Evolutionary conservation across 2,113 vertebrate genomes (phyloP).

Genomic region (Alligator mississippiensis): DNA sequence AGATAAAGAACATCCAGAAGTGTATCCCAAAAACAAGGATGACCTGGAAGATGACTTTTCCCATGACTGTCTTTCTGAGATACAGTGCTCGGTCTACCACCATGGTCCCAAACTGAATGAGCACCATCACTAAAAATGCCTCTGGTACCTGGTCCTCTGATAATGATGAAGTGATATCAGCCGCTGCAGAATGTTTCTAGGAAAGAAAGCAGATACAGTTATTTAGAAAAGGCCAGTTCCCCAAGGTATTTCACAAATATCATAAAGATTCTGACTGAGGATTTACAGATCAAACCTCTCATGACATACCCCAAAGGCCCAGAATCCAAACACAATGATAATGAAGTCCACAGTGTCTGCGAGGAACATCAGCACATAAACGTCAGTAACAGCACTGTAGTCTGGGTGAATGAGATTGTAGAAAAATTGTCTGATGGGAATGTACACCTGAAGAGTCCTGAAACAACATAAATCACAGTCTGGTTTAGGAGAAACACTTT

Average conservation of each 20-base stretch:
- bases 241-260: not conserved
- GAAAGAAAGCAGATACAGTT: conserved; percentile 32
- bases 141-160: conserved; percentile 97
- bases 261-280: not conserved
- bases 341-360: conserved; percentile 97
- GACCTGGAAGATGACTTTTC: conserved; percentile 97
- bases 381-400: conserved; percentile 97
- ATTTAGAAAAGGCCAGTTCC: not conserved
- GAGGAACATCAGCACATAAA: conserved; percentile 98
- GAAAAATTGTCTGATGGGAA: conserved; percentile 95
- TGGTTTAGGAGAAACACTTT: not conserved
- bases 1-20: conserved; percentile 99
- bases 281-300: not conserved
- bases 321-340: conserved; percentile 98
- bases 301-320: conserved; percentile 94
- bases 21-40: conserved; percentile 98
- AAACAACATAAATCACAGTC: conserved; percentile 25
- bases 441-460: conserved; percentile 91
- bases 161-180: conserved; percentile 96
- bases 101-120: conserved; percentile 99
- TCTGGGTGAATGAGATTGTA: conserved; percentile 97
- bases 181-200: conserved; percentile 96
- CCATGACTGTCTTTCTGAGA: conserved; percentile 95
- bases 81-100: conserved; percentile 97
- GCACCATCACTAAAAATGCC: conserved; percentile 96